A percentile compares a stretch with the other conserved stretches of the same genome.
Conservation (phyloP, 2,797 vertebrate species). For the Schizopygopsis malacanthus region DNA sequence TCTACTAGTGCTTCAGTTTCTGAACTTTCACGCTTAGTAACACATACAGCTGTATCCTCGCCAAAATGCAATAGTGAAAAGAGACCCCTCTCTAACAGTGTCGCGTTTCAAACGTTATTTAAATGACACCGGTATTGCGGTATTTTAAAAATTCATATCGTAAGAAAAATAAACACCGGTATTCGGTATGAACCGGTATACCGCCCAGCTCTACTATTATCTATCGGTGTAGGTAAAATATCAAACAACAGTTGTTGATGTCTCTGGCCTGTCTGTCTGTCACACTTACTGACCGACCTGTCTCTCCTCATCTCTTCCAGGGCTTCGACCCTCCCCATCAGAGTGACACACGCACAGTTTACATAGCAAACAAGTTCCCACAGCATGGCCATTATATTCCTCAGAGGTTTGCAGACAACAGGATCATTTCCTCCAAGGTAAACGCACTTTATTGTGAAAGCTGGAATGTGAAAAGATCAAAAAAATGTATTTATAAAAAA, state of each 20-base stretch:
- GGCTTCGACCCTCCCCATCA: conserved; percentile 98
- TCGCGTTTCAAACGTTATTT: too few relatives aligned
- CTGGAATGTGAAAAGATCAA: neutral
- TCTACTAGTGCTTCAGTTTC: too few relatives aligned
- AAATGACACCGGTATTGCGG: too few relatives aligned
- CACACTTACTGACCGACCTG: neutral
- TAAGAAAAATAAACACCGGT: too few relatives aligned
- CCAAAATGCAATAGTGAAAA: too few relatives aligned
- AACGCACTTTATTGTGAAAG: neutral
- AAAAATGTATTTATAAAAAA: too few relatives aligned
- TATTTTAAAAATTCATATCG: too few relatives aligned
- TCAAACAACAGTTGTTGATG: neutral
- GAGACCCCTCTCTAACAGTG: too few relatives aligned
- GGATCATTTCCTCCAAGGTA: conserved; percentile 99
- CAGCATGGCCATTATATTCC: conserved; percentile 93
- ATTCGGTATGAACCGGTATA: too few relatives aligned
- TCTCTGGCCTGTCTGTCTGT: neutral
- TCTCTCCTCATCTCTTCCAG: conserved; percentile 70
- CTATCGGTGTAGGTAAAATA: neutral
- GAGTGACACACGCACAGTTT: conserved; percentile 96
- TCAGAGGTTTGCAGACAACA: conserved; percentile 96
- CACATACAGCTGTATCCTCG: too few relatives aligned
- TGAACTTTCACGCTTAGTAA: too few relatives aligned
- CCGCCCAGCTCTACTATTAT: neutral
- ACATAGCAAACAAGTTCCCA: conserved; percentile 95